Percentiles rank a stretch among this genome's conserved stretches.
Evolutionary conservation across 2,888 invertebrate genomes (phyloP).

Genomic region (Zeuzera pyrina): DNA sequence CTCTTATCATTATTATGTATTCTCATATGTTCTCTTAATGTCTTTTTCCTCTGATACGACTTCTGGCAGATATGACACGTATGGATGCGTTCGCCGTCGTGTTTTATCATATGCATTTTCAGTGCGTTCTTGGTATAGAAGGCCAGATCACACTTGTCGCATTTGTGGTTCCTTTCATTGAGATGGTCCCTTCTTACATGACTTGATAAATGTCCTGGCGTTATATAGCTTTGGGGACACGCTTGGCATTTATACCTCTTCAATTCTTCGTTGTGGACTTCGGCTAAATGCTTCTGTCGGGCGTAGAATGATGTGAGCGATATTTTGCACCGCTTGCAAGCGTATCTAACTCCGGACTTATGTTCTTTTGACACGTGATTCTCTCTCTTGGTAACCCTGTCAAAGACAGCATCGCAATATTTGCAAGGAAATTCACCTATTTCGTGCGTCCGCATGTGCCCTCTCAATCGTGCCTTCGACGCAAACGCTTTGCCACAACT

Average conservation of each 20-base stretch:
- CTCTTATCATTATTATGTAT: slow-evolving; percentile 63
- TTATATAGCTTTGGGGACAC: slow-evolving; percentile 60
- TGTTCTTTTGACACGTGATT: slow-evolving; percentile 63
- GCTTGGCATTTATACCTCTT: slow-evolving; percentile 63
- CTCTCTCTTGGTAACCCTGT: slow-evolving; percentile 54
- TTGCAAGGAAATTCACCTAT: slow-evolving; percentile 55
- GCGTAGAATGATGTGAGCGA: slow-evolving; percentile 57
- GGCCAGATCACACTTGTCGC: slow-evolving; percentile 64
- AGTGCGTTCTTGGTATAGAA: slow-evolving; percentile 70
- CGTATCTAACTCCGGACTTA: slow-evolving; percentile 52
- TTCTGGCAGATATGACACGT: slow-evolving; percentile 65
- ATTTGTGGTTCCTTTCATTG: slow-evolving; percentile 61
- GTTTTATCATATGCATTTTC: slow-evolving; percentile 72
- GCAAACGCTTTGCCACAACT: slow-evolving; percentile 70
- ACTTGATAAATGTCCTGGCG: slow-evolving; percentile 57
- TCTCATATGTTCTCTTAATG: slow-evolving; percentile 52
- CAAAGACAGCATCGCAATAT: slow-evolving; percentile 52
- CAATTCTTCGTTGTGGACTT: slow-evolving; percentile 57
- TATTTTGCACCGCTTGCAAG: slow-evolving; percentile 55
- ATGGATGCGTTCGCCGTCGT: slow-evolving; percentile 67
- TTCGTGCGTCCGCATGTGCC: slow-evolving; percentile 68
- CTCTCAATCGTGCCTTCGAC: slow-evolving; percentile 57
- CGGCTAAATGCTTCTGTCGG: slow-evolving; percentile 56
- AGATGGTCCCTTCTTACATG: slow-evolving; percentile 58
- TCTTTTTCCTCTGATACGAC: slow-evolving; percentile 60